phyloP scores from a whole-genome alignment of 2,888 invertebrate species.

The Galeopsomyia nigrocyanea region DNA sequence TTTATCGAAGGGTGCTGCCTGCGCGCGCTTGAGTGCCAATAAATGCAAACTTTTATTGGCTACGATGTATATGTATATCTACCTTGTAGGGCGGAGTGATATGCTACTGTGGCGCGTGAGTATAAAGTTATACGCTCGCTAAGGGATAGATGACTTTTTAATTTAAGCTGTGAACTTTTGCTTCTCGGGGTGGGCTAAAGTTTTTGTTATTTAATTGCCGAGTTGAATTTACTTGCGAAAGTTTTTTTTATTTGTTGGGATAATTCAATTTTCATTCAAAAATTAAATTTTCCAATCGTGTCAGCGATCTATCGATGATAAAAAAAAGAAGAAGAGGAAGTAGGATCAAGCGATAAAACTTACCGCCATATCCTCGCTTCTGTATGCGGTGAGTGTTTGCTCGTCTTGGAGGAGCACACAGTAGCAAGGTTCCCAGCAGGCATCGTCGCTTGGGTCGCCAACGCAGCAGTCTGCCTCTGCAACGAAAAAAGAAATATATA shows the following conservation, averaged over 20 bases:
- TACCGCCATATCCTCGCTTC: constrained; percentile 84
- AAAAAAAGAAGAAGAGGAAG: neutral
- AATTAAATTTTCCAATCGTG: too few species aligned
- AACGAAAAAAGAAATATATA: constrained; percentile 35
- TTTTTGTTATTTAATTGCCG: neutral
- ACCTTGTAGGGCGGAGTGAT: neutral
- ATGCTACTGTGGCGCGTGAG: neutral
- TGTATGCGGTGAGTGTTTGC: constrained; percentile 81
- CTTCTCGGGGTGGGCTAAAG: neutral
- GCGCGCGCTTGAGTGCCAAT: constrained; percentile 7
- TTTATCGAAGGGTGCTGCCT: neutral
- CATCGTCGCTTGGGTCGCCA: constrained; percentile 72
- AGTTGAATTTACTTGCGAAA: neutral
- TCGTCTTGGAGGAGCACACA: constrained; percentile 84
- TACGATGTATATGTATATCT: too few species aligned
- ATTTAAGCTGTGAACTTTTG: neutral
- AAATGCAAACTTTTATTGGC: constrained; percentile 8
- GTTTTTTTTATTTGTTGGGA: too few species aligned
- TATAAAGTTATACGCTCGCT: neutral
- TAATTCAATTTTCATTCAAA: too few species aligned
- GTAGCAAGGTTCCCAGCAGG: constrained; percentile 84
- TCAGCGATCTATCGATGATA: neutral
- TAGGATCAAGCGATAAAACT: constrained; percentile 66
- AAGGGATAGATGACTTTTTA: neutral
- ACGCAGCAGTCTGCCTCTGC: constrained; percentile 69